Evolutionary conservation across 2,113 vertebrate genomes (phyloP).

Genomic region (Trematocara variabile): DNA sequence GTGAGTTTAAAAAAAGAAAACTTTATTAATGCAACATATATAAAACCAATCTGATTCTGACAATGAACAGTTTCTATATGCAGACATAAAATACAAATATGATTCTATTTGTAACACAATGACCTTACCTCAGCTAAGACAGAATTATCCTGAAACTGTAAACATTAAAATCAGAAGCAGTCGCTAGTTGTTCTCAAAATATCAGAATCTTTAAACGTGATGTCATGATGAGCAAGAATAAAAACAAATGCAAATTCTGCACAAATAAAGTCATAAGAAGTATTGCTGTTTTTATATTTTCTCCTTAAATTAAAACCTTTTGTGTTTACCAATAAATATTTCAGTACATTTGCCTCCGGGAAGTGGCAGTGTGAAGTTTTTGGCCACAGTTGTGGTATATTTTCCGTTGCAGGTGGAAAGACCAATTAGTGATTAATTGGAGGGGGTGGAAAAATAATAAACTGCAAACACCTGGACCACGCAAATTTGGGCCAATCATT

Average conservation of each 20-base stretch:
- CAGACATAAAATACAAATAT: background rate
- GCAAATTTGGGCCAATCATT: slow-evolving; percentile 67
- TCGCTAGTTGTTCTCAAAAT: slow-evolving; percentile 2
- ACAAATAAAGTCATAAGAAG: background rate
- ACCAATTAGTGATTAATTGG: slow-evolving; percentile 79
- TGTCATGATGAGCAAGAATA: background rate
- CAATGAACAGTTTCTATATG: slow-evolving; percentile 17
- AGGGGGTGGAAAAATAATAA: slow-evolving; percentile 66
- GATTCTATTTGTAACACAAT: background rate
- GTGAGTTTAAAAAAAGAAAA: background rate
- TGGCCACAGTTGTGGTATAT: slow-evolving; percentile 40
- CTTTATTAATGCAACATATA: slow-evolving; percentile 21
- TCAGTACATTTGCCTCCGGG: slow-evolving; percentile 17
- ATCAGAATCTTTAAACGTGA: background rate
- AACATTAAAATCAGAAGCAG: background rate
- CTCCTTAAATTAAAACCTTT: background rate
- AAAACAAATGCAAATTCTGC: background rate
- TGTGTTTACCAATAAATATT: background rate
- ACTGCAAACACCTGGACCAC: slow-evolving; percentile 74
- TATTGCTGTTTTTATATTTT: background rate
- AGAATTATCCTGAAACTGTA: background rate
- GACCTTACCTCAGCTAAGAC: slow-evolving; percentile 2
- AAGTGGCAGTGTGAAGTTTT: slow-evolving; percentile 14
- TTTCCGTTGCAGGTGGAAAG: slow-evolving; percentile 73
- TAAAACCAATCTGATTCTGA: slow-evolving; percentile 7